phyloP scores from a whole-genome alignment of 2,888 invertebrate species.

The Troilus luridus region DNA sequence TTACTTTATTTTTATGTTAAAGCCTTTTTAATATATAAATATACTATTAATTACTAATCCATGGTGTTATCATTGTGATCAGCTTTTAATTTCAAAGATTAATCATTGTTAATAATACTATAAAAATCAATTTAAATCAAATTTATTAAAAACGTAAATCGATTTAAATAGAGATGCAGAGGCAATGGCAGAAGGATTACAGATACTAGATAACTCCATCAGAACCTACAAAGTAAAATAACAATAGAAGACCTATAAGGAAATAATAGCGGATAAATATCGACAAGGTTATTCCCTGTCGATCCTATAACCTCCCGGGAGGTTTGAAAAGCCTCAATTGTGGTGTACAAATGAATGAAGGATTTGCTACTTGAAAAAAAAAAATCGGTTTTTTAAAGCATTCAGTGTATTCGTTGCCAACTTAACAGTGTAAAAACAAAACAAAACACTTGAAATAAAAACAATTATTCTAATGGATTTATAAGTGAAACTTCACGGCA shows the following conservation, averaged over 20 bases:
- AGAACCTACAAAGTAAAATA: not conserved
- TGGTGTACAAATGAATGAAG: not conserved
- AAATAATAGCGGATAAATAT: not conserved
- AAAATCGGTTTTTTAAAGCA: not conserved
- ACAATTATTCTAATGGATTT: not conserved
- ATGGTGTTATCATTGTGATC: too few species aligned
- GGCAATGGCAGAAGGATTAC: not conserved
- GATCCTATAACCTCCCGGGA: too few species aligned
- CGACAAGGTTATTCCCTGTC: not conserved
- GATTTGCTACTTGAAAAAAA: not conserved
- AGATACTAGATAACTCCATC: not conserved
- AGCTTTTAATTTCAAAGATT: too few species aligned
- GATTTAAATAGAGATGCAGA: not conserved
- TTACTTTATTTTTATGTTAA: too few species aligned
- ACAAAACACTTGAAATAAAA: not conserved
- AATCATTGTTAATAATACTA: too few species aligned
- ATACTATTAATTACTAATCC: too few species aligned
- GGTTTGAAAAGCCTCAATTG: not conserved
- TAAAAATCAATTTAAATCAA: too few species aligned
- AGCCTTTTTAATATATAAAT: too few species aligned
- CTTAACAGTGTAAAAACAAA: not conserved
- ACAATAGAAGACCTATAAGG: not conserved
- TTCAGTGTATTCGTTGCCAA: not conserved
- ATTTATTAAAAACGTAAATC: not conserved
- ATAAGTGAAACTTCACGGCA: not conserved